These are phyloP conservation scores for Patella pellucida DNA, from an alignment of 2,888 invertebrate species.

Conservation along the genomic window DNA sequence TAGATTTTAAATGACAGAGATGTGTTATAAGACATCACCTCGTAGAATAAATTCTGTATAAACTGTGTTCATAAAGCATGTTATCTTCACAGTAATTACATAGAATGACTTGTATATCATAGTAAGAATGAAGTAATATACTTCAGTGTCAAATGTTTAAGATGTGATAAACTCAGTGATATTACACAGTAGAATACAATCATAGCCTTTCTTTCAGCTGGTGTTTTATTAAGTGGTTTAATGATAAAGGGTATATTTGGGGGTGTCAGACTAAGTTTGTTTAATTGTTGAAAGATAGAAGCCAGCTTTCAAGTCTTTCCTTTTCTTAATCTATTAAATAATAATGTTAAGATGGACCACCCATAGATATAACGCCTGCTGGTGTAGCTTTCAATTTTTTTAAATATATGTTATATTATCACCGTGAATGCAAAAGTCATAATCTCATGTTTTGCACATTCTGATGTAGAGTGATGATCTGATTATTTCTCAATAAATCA, in stretches of 20 bases:
- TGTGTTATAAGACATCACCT: too few relatives aligned
- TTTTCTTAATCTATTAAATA: conserved; percentile 15
- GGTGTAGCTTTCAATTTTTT: background rate
- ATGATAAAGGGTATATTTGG: conserved; percentile 7
- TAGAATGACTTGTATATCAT: too few relatives aligned
- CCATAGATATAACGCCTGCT: background rate
- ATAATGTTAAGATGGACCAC: background rate
- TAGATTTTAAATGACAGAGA: too few relatives aligned
- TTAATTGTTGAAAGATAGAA: conserved; percentile 21
- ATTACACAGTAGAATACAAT: conserved; percentile 7
- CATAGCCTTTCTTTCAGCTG: conserved; percentile 1
- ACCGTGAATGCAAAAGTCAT: too few relatives aligned
- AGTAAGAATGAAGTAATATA: too few relatives aligned
- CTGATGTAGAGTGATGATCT: too few relatives aligned
- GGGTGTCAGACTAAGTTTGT: conserved; percentile 14
- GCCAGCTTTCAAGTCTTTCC: conserved; percentile 19
- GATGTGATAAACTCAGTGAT: conserved; percentile 1
- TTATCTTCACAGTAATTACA: too few relatives aligned
- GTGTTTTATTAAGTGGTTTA: conserved; percentile 3
- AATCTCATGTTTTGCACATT: too few relatives aligned
- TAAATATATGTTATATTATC: too few relatives aligned
- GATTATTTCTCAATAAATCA: too few relatives aligned
- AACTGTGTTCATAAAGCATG: too few relatives aligned
- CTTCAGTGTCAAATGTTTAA: conserved; percentile 1
- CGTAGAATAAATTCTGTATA: too few relatives aligned